Percentiles rank a stretch among this genome's conserved stretches.
Conservation (phyloP, 2,797 vertebrate genomes). For the Sebastes melanostomus region DNA sequence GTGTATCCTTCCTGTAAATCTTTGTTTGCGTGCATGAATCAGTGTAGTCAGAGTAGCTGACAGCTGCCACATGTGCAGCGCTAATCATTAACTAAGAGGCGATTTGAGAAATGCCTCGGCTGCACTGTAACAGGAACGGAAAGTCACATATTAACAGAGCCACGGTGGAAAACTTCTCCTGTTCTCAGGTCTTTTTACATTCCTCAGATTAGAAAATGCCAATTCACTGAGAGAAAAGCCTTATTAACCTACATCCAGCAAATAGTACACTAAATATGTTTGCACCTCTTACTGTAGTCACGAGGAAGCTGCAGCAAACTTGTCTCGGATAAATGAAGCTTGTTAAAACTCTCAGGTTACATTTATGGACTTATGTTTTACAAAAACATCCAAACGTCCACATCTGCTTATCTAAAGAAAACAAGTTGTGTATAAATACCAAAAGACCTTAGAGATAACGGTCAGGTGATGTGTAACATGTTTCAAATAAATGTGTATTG, state of each 20-base stretch:
- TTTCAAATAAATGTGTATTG: neutral
- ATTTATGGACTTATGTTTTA: neutral
- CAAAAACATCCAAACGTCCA: neutral
- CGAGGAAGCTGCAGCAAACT: neutral
- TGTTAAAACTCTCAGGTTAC: no score
- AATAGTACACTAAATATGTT: neutral
- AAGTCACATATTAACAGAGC: slow-evolving; percentile 78
- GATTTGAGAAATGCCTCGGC: slow-evolving; percentile 67
- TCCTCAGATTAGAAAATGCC: slow-evolving; percentile 38
- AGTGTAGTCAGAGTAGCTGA: slow-evolving; percentile 34
- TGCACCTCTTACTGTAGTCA: neutral
- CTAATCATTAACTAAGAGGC: slow-evolving; percentile 77
- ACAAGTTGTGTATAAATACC: neutral
- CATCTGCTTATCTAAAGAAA: neutral
- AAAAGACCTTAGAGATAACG: neutral
- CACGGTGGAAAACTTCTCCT: slow-evolving; percentile 32
- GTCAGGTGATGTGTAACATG: neutral
- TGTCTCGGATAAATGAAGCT: neutral
- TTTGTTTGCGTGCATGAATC: slow-evolving; percentile 2
- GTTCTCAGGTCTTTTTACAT: slow-evolving; percentile 34
- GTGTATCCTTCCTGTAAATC: neutral
- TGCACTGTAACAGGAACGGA: slow-evolving; percentile 64
- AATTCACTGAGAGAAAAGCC: slow-evolving; percentile 3
- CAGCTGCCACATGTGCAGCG: slow-evolving; percentile 67
- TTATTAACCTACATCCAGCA: neutral